phyloP scores from a whole-genome alignment of 2,888 invertebrate species.

The Megastigmus dorsalis region DNA sequence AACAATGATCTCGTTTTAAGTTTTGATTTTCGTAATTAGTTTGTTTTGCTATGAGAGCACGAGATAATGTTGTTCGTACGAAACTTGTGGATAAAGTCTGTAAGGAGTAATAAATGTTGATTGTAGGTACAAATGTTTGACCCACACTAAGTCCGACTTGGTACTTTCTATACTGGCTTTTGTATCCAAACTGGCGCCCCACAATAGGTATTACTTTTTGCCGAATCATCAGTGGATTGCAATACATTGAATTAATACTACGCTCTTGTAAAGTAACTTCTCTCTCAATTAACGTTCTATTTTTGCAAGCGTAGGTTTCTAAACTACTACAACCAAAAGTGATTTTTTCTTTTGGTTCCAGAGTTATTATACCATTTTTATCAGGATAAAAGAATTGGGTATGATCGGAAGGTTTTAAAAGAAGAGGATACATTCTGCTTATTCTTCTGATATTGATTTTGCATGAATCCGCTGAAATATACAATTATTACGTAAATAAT shows the following conservation, averaged over 20 bases:
- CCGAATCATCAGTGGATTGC: no score
- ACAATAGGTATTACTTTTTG: neutral
- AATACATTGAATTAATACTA: neutral
- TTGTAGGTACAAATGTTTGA: neutral
- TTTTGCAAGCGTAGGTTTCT: neutral
- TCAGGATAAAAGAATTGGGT: conserved; percentile 8
- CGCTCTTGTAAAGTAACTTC: neutral
- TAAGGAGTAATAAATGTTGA: neutral
- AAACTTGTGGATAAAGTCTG: neutral
- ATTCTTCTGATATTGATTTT: neutral
- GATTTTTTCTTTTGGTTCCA: neutral
- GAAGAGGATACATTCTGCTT: neutral
- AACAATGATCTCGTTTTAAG: no score
- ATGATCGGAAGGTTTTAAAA: neutral
- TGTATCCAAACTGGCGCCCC: neutral
- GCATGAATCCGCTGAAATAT: neutral
- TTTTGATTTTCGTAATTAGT: no score
- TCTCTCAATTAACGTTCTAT: neutral
- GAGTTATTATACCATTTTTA: neutral
- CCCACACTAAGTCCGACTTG: neutral
- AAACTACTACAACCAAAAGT: neutral
- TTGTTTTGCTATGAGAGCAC: neutral
- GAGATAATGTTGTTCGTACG: neutral
- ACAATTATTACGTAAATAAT: neutral
- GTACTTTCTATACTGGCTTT: neutral